Evolutionary conservation across 2,888 invertebrate genomes (phyloP), one percentile per base, ranked within the genome.

Genomic region (Lasioglossum leucozonium): DNA sequence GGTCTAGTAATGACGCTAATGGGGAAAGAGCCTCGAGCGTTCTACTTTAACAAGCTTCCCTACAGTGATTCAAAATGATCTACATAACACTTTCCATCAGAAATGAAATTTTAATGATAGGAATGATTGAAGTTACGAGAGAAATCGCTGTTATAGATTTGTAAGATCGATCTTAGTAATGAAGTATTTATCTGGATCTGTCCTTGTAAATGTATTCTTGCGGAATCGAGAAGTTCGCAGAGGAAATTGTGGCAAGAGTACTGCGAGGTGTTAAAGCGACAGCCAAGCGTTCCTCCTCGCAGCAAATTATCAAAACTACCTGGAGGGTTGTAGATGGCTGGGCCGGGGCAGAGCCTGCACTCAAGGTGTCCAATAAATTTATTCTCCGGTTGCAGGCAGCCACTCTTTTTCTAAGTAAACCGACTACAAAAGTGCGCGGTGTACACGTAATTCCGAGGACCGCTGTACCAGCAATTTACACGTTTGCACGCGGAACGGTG

Each of bases 401-500:
- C 62, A 18, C 62, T 62, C 30, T 62, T 30, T 16, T 16, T 16
- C 62, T 62, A 30, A 62, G 62, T 62, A 62, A 62, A 62, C 30
- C 30, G 62, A 30, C 30, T 62, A 30, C 62, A 62, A 62, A 62
- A 30, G 30, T n/a, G 30, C 62, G 30, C 62, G 62, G 6, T 16
- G 16, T 6, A 62, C 62, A 30, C 62, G 16, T 62, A 62, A 62
- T 62, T 62, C 62, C 18, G 30, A 2, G 6, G 30, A 26, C 30
- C 62, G 16, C 16, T 62, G 6, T 11, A 18, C 6, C 30, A 6
- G 30, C 62, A 62, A 62, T 62, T 67, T 67, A 22, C 69, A 69
- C 78, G 58, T 30, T 80, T 69, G 34, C 69, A 51, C 69, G 34
- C 62, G 73, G n/a, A 30, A 26, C 47, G 74, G 58, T 11, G 47